Conservation (phyloP, 2,797 vertebrate genomes). For the Molothrus aeneus region DNA sequence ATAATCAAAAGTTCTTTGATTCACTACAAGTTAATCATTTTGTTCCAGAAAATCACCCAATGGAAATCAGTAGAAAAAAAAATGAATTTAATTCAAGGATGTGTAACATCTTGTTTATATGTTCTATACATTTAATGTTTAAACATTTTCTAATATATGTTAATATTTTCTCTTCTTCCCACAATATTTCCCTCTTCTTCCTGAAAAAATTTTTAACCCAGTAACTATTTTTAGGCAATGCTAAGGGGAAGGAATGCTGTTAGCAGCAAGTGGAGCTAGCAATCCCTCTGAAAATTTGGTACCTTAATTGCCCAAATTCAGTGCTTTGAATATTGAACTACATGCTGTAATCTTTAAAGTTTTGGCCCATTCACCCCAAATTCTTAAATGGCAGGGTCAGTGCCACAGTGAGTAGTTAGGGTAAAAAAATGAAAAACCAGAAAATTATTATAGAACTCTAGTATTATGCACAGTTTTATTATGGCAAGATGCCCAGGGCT, state of each 20-base stretch:
- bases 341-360: not conserved
- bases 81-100: not conserved
- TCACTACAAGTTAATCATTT: not conserved
- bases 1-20: not conserved
- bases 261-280: not conserved
- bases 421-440: not conserved
- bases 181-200: not conserved
- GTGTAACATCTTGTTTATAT: not conserved
- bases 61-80: not conserved
- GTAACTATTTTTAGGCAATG: not conserved
- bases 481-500: constrained; percentile 70
- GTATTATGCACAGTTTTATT: constrained; percentile 65
- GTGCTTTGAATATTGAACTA: not conserved
- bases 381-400: constrained; percentile 16
- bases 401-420: not conserved
- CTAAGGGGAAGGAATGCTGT: not conserved
- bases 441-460: constrained; percentile 60
- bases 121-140: not conserved
- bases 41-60: not conserved
- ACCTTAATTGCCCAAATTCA: not conserved
- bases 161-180: not conserved
- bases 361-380: constrained; percentile 4
- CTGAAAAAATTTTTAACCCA: not conserved
- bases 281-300: not conserved
- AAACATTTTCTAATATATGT: not conserved